Conservation (phyloP, 2,113 vertebrate species). For the Glaucomys volans region DNA sequence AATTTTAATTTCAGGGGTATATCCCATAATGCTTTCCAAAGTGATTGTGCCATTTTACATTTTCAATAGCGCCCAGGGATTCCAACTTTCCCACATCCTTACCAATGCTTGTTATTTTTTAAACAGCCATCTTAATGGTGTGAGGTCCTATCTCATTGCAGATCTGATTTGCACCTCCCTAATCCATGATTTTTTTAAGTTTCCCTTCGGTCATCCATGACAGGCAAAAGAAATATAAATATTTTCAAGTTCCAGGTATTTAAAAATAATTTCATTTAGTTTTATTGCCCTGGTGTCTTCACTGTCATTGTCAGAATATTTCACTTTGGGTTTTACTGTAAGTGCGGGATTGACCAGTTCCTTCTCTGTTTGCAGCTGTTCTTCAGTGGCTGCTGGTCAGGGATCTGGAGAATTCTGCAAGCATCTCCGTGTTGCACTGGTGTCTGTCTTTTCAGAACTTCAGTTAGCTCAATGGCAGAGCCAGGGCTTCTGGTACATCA, state of each 20-base stretch:
- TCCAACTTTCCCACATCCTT: not conserved
- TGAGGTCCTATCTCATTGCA: not conserved
- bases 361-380: constrained; percentile 75
- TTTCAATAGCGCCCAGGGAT: not conserved
- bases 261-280: not conserved
- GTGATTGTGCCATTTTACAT: not conserved
- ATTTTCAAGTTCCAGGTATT: not conserved
- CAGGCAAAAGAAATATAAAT: not conserved
- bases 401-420: constrained; percentile 67
- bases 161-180: not conserved
- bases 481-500: constrained; percentile 88
- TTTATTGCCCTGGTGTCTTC: not conserved
- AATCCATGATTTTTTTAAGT: not conserved
- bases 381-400: not conserved
- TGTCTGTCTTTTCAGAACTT: constrained; percentile 88
- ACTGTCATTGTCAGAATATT: not conserved
- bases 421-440: constrained; percentile 83
- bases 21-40: not conserved
- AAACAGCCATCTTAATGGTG: not conserved
- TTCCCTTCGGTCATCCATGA: not conserved
- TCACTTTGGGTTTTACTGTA: not conserved
- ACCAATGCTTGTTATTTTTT: not conserved
- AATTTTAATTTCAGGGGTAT: not conserved
- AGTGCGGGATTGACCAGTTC: not conserved
- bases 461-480: constrained; percentile 85